A percentile compares a stretch with the other conserved stretches of the same genome.
Conservation (phyloP, 2,888 invertebrate species). For the Dicyrtomina minuta region DNA sequence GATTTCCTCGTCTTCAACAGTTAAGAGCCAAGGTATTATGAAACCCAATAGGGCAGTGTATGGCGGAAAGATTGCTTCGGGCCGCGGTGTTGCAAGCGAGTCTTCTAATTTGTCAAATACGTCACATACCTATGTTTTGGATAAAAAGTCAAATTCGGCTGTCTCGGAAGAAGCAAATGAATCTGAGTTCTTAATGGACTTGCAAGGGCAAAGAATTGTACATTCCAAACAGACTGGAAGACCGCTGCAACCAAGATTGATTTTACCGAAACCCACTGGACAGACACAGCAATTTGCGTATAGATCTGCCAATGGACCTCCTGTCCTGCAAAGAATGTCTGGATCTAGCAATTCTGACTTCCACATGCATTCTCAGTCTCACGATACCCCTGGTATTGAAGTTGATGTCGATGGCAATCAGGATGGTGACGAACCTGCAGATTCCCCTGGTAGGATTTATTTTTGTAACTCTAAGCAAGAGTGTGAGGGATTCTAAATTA, state of each 20-base stretch:
- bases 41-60: neutral
- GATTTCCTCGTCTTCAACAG: neutral
- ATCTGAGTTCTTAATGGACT: neutral
- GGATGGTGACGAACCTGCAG: slow-evolving; percentile 36
- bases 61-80: neutral
- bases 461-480: neutral
- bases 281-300: neutral
- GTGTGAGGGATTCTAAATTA: neutral
- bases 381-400: slow-evolving; percentile 35
- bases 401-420: slow-evolving; percentile 36
- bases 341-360: neutral
- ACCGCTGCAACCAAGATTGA: slow-evolving; percentile 9
- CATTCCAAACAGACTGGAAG: neutral
- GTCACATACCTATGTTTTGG: slow-evolving; percentile 9
- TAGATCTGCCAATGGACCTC: slow-evolving; percentile 15
- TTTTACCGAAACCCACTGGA: slow-evolving; percentile 25
- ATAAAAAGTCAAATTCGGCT: slow-evolving; percentile 5
- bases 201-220: neutral
- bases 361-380: slow-evolving; percentile 14
- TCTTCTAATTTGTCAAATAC: neutral
- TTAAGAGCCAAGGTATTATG: neutral
- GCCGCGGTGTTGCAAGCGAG: neutral
- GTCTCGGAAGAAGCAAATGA: neutral
- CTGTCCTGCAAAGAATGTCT: slow-evolving; percentile 25
- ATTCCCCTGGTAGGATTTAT: slow-evolving; percentile 28